Evolutionary conservation across 2,888 invertebrate genomes (phyloP), one percentile per base, ranked within the genome.

Genomic region (Parnassius mnemosyne): DNA sequence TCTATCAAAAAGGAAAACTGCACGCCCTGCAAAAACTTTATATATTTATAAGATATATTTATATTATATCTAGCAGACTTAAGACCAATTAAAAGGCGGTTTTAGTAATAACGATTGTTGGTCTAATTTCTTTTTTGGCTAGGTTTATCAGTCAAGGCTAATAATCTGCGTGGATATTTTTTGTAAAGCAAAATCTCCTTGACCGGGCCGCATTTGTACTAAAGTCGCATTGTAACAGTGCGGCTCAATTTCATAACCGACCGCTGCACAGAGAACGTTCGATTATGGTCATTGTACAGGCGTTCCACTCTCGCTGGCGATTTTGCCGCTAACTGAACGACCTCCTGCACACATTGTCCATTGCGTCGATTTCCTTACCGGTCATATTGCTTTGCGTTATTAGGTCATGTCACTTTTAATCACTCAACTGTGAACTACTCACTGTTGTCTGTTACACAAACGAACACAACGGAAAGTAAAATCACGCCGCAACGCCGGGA

Each of bases 221-320:
- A 74, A 78, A 79, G 80, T 80, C 84, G 80, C 79, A 76, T 77
- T 74, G 78, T 55, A 77, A 74, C 75, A 74, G 73, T 73, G 74
- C 66, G 72, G 78, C 78, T 81, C 81, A 83, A 79, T 89, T 87
- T 87, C 85, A 84, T 80, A 87, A 87, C 49, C 71, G 68, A 78
- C 75, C 79, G 75, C 79, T 77, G 79, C 67, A 68, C 67, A 74
- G 76, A 70, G 71, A 71, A 69, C 76, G 76, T 78, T 81, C 82
- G 79, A 84, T 87, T 85, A 83, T 85, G 83, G 81, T 81, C 81
- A 83, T 82, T 84, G 79, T 85, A 77, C 71, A 79, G 77, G 75
- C 80, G 77, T 77, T 82, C 73, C 78, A 80, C 79, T 83, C 79
- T 83, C 82, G 74, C 76, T 74, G 20, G 71, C 71, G 69, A 75